Percentiles rank a stretch among this genome's conserved stretches.
phyloP scores from a whole-genome alignment of 2,888 invertebrate species.

The Caenorhabditis afra region DNA sequence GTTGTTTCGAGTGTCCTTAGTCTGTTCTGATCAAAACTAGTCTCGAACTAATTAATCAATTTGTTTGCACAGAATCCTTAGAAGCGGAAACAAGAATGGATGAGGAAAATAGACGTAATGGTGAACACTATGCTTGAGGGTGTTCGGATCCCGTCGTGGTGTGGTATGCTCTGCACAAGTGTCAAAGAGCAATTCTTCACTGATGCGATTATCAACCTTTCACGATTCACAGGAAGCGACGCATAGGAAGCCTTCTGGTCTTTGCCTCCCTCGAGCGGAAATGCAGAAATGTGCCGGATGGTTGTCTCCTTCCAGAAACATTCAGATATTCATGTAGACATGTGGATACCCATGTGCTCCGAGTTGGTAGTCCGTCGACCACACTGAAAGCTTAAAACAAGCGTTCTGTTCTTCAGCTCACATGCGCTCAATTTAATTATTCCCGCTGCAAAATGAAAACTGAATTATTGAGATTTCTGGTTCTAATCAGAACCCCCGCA shows the following conservation, averaged over 20 bases:
- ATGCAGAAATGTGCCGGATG: no score
- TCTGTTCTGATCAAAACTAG: constrained; percentile 22
- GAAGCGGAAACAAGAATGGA: not conserved
- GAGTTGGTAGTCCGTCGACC: no score
- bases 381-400: no score
- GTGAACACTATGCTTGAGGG: constrained; percentile 13
- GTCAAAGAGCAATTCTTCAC: not conserved
- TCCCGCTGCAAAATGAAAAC: not conserved
- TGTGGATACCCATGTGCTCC: no score
- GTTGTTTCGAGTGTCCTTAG: constrained; percentile 6
- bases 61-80: constrained; percentile 24
- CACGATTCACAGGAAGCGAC: not conserved
- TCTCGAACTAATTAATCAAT: constrained; percentile 31
- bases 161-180: constrained; percentile 9
- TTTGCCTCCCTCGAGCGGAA: not conserved
- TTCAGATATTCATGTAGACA: no score
- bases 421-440: no score
- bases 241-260: not conserved
- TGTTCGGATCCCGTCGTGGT: not conserved
- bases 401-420: no score
- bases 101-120: not conserved
- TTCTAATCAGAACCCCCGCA: not conserved
- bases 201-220: constrained; percentile 22
- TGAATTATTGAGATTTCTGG: no score
- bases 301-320: no score